These are phyloP conservation scores for Drosophila suzukii DNA, from an alignment of 1,140 invertebrate genomes.

Conservation along the genomic window DNA sequence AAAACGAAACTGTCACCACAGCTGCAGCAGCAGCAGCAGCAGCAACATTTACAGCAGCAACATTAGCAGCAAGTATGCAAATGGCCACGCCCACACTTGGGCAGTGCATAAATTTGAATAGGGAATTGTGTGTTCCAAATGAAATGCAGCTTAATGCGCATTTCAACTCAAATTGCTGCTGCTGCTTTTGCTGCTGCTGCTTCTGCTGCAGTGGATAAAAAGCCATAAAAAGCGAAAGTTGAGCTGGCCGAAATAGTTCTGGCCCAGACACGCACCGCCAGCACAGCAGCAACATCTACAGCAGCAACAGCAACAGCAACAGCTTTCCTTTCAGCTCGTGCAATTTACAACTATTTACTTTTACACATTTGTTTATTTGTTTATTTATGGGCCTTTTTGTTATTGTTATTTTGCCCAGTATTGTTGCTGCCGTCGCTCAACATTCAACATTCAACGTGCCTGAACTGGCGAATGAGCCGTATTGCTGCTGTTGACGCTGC, in stretches of 20 bases:
- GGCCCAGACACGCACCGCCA: slow-evolving; percentile 43
- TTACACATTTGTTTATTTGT: slow-evolving; percentile 61
- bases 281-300: slow-evolving; percentile 12
- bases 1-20: slow-evolving; percentile 11
- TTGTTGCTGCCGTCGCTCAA: slow-evolving; percentile 22
- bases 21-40: neutral
- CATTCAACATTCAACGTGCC: slow-evolving; percentile 59
- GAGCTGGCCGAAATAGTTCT: slow-evolving; percentile 50
- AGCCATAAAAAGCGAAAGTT: slow-evolving; percentile 65
- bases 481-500: slow-evolving; percentile 47
- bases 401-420: slow-evolving; percentile 20
- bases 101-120: slow-evolving; percentile 72
- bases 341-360: slow-evolving; percentile 69
- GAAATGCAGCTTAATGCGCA: slow-evolving; percentile 75
- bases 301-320: slow-evolving; percentile 13
- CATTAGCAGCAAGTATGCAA: slow-evolving; percentile 36
- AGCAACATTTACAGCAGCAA: neutral
- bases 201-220: slow-evolving; percentile 23
- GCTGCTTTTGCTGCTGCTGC: slow-evolving; percentile 33
- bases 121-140: slow-evolving; percentile 30
- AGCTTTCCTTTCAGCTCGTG: slow-evolving; percentile 39
- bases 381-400: slow-evolving; percentile 47
- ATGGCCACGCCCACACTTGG: slow-evolving; percentile 37
- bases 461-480: slow-evolving; percentile 55
- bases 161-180: slow-evolving; percentile 44